Conservation (phyloP, 2,888 invertebrate genomes). For the Plagiodera versicolora region DNA sequence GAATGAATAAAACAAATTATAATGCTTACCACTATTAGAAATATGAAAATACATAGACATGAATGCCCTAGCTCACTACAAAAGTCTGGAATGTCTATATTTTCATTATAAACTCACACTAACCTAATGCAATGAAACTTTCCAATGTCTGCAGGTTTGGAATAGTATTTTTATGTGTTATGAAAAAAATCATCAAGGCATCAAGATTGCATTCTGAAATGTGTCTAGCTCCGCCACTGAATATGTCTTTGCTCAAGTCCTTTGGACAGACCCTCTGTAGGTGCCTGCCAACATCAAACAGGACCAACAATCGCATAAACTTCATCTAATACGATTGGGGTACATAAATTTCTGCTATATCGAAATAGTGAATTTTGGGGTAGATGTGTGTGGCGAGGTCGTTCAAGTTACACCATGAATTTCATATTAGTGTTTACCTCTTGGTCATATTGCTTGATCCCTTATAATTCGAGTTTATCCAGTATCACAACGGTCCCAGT, state of each 20-base stretch:
- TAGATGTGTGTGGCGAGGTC: background rate
- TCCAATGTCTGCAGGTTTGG: no score
- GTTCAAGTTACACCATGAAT: background rate
- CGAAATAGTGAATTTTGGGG: background rate
- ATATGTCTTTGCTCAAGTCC: conserved; percentile 15
- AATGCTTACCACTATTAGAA: no score
- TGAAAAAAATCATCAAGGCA: no score
- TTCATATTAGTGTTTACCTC: background rate
- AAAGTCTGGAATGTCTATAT: no score
- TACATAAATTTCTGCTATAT: conserved; percentile 32
- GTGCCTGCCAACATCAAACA: conserved; percentile 32
- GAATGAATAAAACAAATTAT: no score
- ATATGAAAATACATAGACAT: no score
- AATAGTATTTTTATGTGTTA: no score
- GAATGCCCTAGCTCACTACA: no score
- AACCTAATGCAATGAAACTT: no score
- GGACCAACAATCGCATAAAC: conserved; percentile 36
- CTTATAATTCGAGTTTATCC: background rate
- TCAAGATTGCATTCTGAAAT: no score
- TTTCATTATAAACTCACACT: no score
- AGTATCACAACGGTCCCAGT: background rate
- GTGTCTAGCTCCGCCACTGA: background rate
- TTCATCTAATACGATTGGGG: conserved; percentile 32
- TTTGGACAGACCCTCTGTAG: conserved; percentile 26
- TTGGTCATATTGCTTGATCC: background rate